phyloP scores from a whole-genome alignment of 2,113 vertebrate genomes.

The Laticauda colubrina region DNA sequence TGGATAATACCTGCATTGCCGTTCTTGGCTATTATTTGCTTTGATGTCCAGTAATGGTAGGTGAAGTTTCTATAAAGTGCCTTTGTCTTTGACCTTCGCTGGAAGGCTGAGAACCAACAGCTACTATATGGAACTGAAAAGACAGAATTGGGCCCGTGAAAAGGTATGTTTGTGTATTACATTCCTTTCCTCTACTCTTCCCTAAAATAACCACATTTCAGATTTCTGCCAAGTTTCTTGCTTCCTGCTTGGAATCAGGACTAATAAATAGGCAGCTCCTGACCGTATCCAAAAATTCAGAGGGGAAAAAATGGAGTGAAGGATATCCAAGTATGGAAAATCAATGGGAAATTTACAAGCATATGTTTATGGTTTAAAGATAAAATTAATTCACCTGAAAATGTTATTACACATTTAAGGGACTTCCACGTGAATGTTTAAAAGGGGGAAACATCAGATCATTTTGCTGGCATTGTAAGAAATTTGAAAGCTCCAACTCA shows the following conservation, averaged over 20 bases:
- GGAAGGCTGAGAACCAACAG: background rate
- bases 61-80: background rate
- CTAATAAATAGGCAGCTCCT: background rate
- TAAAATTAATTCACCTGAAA: background rate
- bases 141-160: background rate
- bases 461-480: background rate
- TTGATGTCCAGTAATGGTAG: background rate
- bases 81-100: background rate
- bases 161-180: background rate
- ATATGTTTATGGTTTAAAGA: background rate
- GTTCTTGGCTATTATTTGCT: background rate
- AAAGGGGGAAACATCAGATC: background rate
- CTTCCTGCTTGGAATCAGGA: background rate
- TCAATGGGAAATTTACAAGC: background rate
- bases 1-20: background rate
- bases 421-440: background rate
- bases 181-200: background rate
- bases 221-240: background rate
- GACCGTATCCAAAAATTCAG: background rate
- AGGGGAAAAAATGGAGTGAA: background rate
- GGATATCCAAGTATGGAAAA: background rate
- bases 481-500: background rate
- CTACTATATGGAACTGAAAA: background rate
- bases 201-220: background rate
- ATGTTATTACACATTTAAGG: background rate